Base-by-base conservation (phyloP, 2,888 invertebrate species). In the Phytoseiulus persimilis region DNA sequence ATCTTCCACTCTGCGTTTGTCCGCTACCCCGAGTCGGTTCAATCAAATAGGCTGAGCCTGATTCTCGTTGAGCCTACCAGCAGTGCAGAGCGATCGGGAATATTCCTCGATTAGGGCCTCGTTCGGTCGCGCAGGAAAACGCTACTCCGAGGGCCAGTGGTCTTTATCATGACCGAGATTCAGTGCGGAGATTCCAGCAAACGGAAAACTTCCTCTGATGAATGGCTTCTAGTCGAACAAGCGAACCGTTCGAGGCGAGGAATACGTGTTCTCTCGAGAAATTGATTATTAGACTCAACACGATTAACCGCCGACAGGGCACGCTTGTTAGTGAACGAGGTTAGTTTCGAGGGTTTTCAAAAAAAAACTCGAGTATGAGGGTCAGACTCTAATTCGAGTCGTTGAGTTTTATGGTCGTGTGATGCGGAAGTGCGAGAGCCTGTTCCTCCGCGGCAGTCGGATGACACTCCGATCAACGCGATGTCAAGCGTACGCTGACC, bases 401-500 rank as follows among this genome's bases (percentile, higher is more conserved):
- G 65, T 65, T 65, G 65, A 65, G 65, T 65, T 65, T 65, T 28
- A 18, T 65, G 65, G 65, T 65, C 65, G 65, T 65, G 5, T 28
- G 65, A 65, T 65, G 65, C 65, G 65, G 65, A 65, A 65, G 65
- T 65, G 65, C 18, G 18, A 65, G 23, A 65, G 65, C 11, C 65
- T 65, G 65, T 65, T 28, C 18, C 65, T 11, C 65, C 65, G 65
- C 14, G 65, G 11, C 23, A 65, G 65, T 65, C 28, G 65, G 65
- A 65, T 65, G 65, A 65, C 65, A 28, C 65, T 65, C 18, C 65
- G 65, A 65, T 65, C 65, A 28, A 65, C 5, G 65, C 65, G 14
- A 65, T 65, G 65, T 65, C 65, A 65, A 65, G 65, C 65, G 65
- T 65, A 65, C 65, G 65, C 65, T 65, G 65, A 65, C 65, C 65